Base-by-base conservation (phyloP, 2,888 invertebrate genomes). In the Aradus depressus region DNA sequence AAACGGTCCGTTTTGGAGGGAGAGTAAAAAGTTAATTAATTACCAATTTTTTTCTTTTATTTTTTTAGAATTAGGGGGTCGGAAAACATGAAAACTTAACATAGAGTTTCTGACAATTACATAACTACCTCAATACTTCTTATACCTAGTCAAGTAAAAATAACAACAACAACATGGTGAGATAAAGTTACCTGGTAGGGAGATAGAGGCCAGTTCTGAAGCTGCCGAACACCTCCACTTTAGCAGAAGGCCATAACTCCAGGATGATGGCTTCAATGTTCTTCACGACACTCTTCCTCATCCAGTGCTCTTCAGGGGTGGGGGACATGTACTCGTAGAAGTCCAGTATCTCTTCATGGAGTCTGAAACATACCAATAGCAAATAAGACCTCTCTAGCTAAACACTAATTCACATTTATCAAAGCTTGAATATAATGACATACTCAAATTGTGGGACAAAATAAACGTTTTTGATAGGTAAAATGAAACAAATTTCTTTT, bases 331-430 rank as follows among this genome's bases (percentile, higher is more conserved):
- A 95, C 64, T 80, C 74, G 72, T 82, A 93, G 74, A 97, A 95
- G 72, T 97, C 93, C 68, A 90, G 85, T 60, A 98, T 95, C 75
- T 98, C 97, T 69, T 96, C 85, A 70, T 97, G 95, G 55, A 98
- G 75, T 61, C 92, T 91, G 72, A 42, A 56, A 59, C 10, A 2
- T n/a, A n/a, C n/a, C n/a, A n/a, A n/a, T n/a, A n/a, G n/a, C n/a
- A n/a, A n/a, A n/a, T n/a, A n/a, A n/a, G n/a, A n/a, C n/a, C n/a
- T n/a, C n/a, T n/a, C n/a, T n/a, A n/a, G n/a, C n/a, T n/a, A n/a
- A n/a, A n/a, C n/a, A n/a, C n/a, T n/a, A n/a, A n/a, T n/a, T n/a
- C n/a, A n/a, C n/a, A n/a, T n/a, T n/a, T n/a, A n/a, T n/a, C n/a
- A 35, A 8, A 35, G 5, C 6, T 35, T 14, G 16, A 8, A n/a